Evolutionary conservation across 1,140 invertebrate species (phyloP).

Genomic region (Drosophila gunungcola): DNA sequence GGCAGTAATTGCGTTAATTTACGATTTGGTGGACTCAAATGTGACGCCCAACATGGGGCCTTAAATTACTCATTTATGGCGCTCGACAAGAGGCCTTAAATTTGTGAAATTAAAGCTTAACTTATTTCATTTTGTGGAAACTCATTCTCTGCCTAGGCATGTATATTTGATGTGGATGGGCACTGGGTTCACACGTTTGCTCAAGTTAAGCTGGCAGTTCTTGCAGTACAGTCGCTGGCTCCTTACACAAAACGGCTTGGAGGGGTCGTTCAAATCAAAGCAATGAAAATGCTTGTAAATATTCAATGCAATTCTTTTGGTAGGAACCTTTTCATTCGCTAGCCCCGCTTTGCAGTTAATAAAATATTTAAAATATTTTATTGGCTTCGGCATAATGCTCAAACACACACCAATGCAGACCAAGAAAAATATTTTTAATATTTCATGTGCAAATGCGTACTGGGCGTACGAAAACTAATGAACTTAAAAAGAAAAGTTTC

Average conservation of each 20-base stretch:
- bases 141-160: slow-evolving; percentile 23
- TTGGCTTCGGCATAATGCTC: slow-evolving; percentile 68
- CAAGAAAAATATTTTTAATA: slow-evolving; percentile 78
- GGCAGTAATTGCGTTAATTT: slow-evolving; percentile 51
- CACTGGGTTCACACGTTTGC: slow-evolving; percentile 50
- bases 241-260: slow-evolving; percentile 38
- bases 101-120: slow-evolving; percentile 5
- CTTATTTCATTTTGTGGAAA: slow-evolving; percentile 30
- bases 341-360: slow-evolving; percentile 74
- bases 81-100: not conserved
- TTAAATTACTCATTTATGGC: not conserved
- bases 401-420: slow-evolving; percentile 58
- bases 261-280: slow-evolving; percentile 77
- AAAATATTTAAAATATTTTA: slow-evolving; percentile 81
- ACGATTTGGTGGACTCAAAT: slow-evolving; percentile 2
- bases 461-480: slow-evolving; percentile 31
- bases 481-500: slow-evolving; percentile 12
- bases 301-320: slow-evolving; percentile 74
- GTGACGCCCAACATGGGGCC: slow-evolving; percentile 12
- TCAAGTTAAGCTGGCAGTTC: slow-evolving; percentile 56
- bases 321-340: slow-evolving; percentile 38
- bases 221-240: slow-evolving; percentile 65
- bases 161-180: slow-evolving; percentile 22
- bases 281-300: slow-evolving; percentile 83
- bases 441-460: slow-evolving; percentile 78